These are phyloP conservation scores for Rhyacophila evoluta DNA, from an alignment of 2,888 invertebrate genomes.

Conservation along the genomic window DNA sequence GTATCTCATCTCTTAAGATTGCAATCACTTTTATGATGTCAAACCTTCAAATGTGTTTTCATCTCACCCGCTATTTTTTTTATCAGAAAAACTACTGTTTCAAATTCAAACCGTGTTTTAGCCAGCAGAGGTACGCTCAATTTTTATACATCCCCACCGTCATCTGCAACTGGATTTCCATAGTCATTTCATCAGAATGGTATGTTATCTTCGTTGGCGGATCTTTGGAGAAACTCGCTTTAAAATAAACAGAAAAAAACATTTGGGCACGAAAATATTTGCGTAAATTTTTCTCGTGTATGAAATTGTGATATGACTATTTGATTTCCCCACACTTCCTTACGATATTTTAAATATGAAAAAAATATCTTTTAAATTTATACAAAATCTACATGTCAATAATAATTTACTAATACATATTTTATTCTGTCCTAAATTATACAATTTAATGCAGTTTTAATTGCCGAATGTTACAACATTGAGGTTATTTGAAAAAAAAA, in stretches of 20 bases:
- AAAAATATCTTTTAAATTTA: not conserved
- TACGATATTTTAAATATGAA: not conserved
- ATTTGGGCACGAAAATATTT: constrained; percentile 10
- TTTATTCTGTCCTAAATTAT: no score
- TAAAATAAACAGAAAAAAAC: constrained; percentile 21
- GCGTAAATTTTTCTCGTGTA: not conserved
- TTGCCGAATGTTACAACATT: no score
- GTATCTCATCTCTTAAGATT: constrained; percentile 41
- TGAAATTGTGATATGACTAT: constrained; percentile 1
- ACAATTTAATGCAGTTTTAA: no score
- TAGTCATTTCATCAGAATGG: constrained; percentile 12
- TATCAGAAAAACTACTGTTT: constrained; percentile 23
- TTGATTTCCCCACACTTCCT: not conserved
- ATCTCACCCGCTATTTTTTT: constrained; percentile 23
- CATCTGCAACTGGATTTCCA: constrained; percentile 14
- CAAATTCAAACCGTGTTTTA: constrained; percentile 38
- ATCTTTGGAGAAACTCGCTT: not conserved
- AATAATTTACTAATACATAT: no score
- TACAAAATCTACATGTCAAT: no score
- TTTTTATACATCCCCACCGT: not conserved
- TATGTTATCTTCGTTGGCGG: not conserved
- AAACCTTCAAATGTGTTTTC: constrained; percentile 25
- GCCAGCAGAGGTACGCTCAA: not conserved
- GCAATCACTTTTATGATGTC: constrained; percentile 49
- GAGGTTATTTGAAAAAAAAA: no score